Evolutionary conservation across 2,113 vertebrate species (phyloP), one percentile per base, ranked within the genome.

Genomic region (Romanogobio albipinnatus): DNA sequence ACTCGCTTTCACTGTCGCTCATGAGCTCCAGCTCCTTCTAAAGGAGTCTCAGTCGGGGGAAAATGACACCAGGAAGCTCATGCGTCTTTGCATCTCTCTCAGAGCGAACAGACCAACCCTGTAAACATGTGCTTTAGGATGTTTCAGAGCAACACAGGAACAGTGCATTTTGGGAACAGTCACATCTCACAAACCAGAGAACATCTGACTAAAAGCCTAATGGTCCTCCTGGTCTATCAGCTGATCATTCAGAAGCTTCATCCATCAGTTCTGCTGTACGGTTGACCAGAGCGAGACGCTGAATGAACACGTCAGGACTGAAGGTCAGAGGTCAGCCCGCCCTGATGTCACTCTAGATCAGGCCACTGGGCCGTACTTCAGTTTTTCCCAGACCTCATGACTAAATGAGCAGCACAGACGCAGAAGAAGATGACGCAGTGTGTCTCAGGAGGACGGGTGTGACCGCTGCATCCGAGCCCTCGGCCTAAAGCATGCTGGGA

Each of bases 371-470:
- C 14, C 26, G 3, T 10, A 3, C 75, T 76, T 61, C 11, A 62
- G 81, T 14, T 79, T 80, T 79, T 80, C 51, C 39, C 84, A 70
- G 24, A 29, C 53, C 15, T 8, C 47, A 45, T 73, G 53, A 79
- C 84, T 80, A 79, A 85, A 59, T 61, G 0, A 39, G 75, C 24
- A 58, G 15, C 59, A 81, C 43, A 74, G 84, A 83, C 10, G 29
- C 24, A 73, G 47, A 66, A 49, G 70, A 82, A 68, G 71, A 76
- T 80, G 84, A 73, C 84, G 76, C 76, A 78, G 71, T 14, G n/a
- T 14, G 51, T 80, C 84, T 85, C 84, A 29, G 59, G 84, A 79
- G 84, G 61, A 59, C 56, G 84, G 84, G 84, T 80, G 84, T 68
- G 76, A 85, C 84, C 14, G 56, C 19, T 59, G 84, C 68, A 45